Percentiles rank a stretch among this genome's conserved stretches.
These are phyloP conservation scores for Muntiacus muntjak DNA, from an alignment of 2,113 vertebrate species.

Conservation along the genomic window DNA sequence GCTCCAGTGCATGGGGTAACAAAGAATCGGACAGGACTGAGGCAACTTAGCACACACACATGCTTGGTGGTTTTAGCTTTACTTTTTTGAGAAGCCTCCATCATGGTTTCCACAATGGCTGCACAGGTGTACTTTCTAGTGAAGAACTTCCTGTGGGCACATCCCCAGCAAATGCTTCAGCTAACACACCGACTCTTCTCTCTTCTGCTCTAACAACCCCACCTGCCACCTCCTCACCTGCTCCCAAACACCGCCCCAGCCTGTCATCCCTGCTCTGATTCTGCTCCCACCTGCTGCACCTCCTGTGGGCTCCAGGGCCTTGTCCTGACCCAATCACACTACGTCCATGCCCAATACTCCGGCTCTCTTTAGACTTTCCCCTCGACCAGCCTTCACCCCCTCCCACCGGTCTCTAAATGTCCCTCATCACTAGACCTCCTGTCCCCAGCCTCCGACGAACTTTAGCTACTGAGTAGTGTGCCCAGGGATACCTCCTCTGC, in stretches of 20 bases:
- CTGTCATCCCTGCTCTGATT: background rate
- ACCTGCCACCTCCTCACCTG: background rate
- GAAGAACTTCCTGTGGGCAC: background rate
- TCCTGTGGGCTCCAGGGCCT: background rate
- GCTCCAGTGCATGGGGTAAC: background rate
- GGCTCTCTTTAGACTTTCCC: background rate
- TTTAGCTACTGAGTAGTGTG: background rate
- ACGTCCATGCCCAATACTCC: background rate
- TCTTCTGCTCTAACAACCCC: background rate
- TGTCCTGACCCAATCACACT: background rate
- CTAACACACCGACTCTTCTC: background rate
- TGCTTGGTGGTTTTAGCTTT: background rate
- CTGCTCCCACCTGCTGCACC: background rate
- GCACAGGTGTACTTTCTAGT: background rate
- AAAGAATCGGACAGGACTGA: background rate
- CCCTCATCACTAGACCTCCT: background rate
- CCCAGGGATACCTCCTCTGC: background rate
- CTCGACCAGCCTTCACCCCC: background rate
- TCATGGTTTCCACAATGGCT: background rate
- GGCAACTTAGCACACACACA: accelerated
- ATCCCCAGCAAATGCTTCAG: background rate
- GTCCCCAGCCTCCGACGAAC: background rate
- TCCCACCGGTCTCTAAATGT: background rate
- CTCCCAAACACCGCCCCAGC: background rate
- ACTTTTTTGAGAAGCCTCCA: background rate